Evolutionary conservation across 2,797 vertebrate species (phyloP).

Genomic region (Pipistrellus nathusii): DNA sequence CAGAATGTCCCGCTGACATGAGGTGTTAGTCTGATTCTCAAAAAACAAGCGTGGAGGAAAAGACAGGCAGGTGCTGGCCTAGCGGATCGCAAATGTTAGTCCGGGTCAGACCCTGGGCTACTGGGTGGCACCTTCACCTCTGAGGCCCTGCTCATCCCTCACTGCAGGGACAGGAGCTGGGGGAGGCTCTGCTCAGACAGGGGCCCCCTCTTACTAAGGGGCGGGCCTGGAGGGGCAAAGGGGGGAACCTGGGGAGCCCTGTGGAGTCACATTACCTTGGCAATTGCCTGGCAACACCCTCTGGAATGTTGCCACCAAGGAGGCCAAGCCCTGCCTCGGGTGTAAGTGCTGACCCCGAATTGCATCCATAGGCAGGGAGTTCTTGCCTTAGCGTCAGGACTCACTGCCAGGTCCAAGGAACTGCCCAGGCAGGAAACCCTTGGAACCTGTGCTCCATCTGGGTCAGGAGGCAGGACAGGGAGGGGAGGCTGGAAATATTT

Average conservation of each 20-base stretch:
- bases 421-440: rapidly evolving
- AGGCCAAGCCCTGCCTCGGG: neutral
- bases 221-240: neutral
- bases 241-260: neutral
- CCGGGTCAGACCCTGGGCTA: neutral
- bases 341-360: neutral
- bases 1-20: neutral
- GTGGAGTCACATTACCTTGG: neutral
- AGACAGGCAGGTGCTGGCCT: neutral
- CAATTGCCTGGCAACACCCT: neutral
- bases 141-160: neutral
- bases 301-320: neutral
- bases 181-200: neutral
- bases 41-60: neutral
- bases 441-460: neutral
- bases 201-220: neutral
- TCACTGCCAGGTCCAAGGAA: neutral
- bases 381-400: neutral
- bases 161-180: neutral
- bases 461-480: neutral
- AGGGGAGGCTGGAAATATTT: neutral
- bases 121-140: neutral
- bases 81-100: neutral
- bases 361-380: neutral
- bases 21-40: neutral